A percentile compares a stretch with the other conserved stretches of the same genome.
These are phyloP conservation scores for Drosophila differens DNA, from an alignment of 2,888 invertebrate species.

Conservation along the genomic window DNA sequence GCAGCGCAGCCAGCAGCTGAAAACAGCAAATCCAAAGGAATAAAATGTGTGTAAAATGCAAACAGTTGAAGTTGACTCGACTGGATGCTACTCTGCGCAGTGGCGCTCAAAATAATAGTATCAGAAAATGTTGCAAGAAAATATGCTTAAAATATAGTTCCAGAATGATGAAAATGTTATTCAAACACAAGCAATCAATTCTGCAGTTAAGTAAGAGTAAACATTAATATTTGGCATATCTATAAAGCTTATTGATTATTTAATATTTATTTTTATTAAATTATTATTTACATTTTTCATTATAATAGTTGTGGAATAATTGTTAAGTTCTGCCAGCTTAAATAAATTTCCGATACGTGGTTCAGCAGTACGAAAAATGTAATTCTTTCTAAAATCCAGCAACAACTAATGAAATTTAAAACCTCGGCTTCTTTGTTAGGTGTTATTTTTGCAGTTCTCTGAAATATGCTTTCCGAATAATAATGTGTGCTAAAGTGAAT, in stretches of 20 bases:
- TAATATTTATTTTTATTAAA: not conserved
- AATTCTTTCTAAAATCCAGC: no score
- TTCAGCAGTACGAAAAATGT: no score
- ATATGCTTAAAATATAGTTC: not conserved
- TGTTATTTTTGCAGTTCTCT: no score
- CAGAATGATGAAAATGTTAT: not conserved
- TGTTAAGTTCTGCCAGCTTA: no score
- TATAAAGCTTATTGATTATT: not conserved
- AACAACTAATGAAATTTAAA: no score
- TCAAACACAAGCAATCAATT: not conserved
- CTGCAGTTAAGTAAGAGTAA: not conserved
- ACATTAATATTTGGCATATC: not conserved
- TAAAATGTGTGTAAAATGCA: conserved; percentile 7
- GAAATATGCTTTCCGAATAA: no score
- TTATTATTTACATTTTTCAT: no score
- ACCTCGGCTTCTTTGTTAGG: no score
- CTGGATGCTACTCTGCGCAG: not conserved
- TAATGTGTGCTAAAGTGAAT: no score
- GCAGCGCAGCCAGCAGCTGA: conserved; percentile 37
- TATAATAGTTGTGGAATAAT: no score
- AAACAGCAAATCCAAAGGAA: conserved; percentile 35
- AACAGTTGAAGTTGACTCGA: not conserved
- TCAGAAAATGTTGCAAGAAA: not conserved
- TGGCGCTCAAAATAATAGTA: not conserved
- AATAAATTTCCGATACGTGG: no score